phyloP scores from a whole-genome alignment of 2,888 invertebrate genomes.

The Aphelenchoides bicaudatus region DNA sequence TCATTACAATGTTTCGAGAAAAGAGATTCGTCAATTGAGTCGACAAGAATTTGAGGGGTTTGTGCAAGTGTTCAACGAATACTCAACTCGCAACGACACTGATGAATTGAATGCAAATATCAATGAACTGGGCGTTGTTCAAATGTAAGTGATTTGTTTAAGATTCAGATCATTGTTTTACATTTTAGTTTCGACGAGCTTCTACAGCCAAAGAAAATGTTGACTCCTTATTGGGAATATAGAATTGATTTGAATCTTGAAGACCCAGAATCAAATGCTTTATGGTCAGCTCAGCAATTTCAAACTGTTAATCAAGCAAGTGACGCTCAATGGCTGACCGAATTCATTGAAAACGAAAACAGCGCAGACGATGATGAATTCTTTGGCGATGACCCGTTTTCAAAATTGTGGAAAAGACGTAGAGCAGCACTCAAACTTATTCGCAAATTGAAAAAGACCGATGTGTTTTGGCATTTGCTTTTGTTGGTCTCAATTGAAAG shows the following conservation, averaged over 20 bases:
- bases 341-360: background rate
- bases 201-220: background rate
- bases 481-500: conserved; percentile 18
- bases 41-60: conserved; percentile 3
- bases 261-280: conserved; percentile 8
- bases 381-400: conserved; percentile 15
- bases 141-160: conserved; percentile 14
- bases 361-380: conserved; percentile 9
- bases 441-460: background rate
- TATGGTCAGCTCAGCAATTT: conserved; percentile 11
- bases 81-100: conserved; percentile 13
- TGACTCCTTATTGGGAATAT: conserved; percentile 30
- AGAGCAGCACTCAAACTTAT: conserved; percentile 8
- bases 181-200: conserved; percentile 16
- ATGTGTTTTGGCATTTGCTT: conserved; percentile 17
- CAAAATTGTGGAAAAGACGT: conserved; percentile 12
- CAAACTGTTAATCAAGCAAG: background rate
- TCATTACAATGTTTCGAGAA: background rate
- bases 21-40: conserved; percentile 14
- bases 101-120: conserved; percentile 15
- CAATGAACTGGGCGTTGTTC: conserved; percentile 19
- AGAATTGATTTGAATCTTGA: conserved; percentile 24
- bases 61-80: conserved; percentile 7
- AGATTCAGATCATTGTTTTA: background rate
- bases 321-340: conserved; percentile 18